Evolutionary conservation across 2,113 vertebrate genomes (phyloP), one percentile per base, ranked within the genome.

Genomic region (Caretta caretta): DNA sequence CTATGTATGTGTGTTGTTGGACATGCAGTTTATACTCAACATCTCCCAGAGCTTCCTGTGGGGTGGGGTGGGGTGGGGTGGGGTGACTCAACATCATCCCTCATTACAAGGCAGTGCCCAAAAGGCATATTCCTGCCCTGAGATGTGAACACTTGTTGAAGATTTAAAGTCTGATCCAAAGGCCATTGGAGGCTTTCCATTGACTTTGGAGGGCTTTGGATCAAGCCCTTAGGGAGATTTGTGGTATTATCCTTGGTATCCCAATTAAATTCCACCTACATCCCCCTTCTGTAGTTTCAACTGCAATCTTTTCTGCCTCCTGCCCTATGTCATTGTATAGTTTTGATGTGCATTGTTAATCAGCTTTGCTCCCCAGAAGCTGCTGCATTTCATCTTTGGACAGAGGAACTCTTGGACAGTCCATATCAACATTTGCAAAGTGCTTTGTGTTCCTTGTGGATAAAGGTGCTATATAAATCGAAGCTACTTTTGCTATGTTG

Each of bases 381-480:
- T 83, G 80, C 49, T 88, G 53, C n/a, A 48, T 87, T 95, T 91
- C 53, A 88, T 84, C 85, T 92, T 83, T 78, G 53, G 20, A 10
- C 6, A 24, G 6, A 84, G 65, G 65, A 57, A 19, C 95, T 86
- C 72, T 50, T 88, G 93, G 87, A 49, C 78, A 92, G 79, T 76
- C 31, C 50, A 35, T 62, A 88, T 89, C 89, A 95, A 91, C 65
- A 20, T 87, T 93, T 92, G 46, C 65, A 85, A 69, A 92, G 87
- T 95, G 90, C 83, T 92, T 81, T 72, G 8, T 8, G 2, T 49
- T 69, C 82, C 50, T 86, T 29, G 16, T 57, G 92, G 83, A 53
- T 35, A 89, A 88, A 91, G 88, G 81, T 42, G 57, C 80, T 83
- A 3, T 42, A 80, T 80, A 93, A 92, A 94, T 79, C 62, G 85